Conservation (phyloP, 2,113 vertebrate genomes). For the Chiloscyllium plagiosum region DNA sequence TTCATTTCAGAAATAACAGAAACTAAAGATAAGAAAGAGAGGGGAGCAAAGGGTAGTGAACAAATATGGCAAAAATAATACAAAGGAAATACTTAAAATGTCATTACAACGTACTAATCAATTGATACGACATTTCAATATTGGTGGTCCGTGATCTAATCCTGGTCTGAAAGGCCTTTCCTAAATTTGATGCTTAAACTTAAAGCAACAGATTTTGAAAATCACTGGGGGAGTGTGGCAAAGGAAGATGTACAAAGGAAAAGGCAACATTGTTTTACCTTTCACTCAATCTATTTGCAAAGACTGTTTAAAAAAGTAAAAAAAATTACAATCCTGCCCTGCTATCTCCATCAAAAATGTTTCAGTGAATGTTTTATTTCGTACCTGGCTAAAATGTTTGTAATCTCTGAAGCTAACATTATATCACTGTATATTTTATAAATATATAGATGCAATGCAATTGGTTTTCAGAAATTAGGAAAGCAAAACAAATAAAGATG, state of each 20-base stretch:
- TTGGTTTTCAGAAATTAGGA: not conserved
- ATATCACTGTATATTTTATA: not conserved
- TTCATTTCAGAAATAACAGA: not conserved
- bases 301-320: not conserved
- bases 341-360: not conserved
- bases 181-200: not conserved
- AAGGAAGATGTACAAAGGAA: not conserved
- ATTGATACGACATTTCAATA: not conserved
- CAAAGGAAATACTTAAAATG: not conserved
- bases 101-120: not conserved
- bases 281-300: not conserved
- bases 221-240: not conserved
- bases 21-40: not conserved
- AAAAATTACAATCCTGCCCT: not conserved
- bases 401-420: not conserved
- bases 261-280: not conserved
- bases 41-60: not conserved
- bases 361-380: not conserved
- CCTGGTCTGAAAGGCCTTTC: not conserved
- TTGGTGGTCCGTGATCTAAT: not conserved
- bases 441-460: not conserved
- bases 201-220: not conserved
- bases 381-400: not conserved
- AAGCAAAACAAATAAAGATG: not conserved
- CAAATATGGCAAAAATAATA: not conserved